Conservation (phyloP, 2,113 vertebrate species). For the Tretioscincus oriximinensis region DNA sequence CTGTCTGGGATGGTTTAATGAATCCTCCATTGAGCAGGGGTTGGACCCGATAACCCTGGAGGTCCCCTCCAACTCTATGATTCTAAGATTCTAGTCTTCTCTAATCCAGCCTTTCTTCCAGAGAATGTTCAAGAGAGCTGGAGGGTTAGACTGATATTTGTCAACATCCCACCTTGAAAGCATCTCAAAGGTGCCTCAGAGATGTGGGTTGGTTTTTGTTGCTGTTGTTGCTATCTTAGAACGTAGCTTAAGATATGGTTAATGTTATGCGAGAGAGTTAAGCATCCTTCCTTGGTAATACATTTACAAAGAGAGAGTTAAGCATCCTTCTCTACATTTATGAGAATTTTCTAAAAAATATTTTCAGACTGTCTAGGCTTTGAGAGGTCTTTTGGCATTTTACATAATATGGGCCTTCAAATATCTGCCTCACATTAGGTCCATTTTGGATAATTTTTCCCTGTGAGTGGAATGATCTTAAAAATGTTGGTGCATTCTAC, state of each 20-base stretch:
- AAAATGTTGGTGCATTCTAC: slow-evolving; percentile 39
- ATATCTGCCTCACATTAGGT: slow-evolving; percentile 41
- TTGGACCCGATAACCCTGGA: too few relatives aligned
- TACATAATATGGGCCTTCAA: slow-evolving; percentile 19
- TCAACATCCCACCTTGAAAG: too few relatives aligned
- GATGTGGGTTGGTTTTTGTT: too few relatives aligned
- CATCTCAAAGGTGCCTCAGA: too few relatives aligned
- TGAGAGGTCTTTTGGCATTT: slow-evolving; percentile 29
- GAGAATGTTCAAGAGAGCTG: too few relatives aligned
- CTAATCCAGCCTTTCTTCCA: too few relatives aligned
- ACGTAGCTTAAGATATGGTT: slow-evolving; percentile 19
- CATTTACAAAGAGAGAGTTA: slow-evolving; percentile 38
- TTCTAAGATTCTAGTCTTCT: too few relatives aligned
- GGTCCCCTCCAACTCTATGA: too few relatives aligned
- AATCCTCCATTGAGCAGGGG: too few relatives aligned
- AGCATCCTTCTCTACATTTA: slow-evolving; percentile 40
- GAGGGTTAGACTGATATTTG: too few relatives aligned
- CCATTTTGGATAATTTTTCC: slow-evolving; percentile 52
- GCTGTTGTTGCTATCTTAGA: too few relatives aligned
- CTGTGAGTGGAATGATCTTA: slow-evolving; percentile 43
- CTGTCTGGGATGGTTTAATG: too few relatives aligned
- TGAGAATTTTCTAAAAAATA: slow-evolving; percentile 30
- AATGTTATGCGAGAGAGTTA: slow-evolving; percentile 26
- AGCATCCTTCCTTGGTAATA: neutral
- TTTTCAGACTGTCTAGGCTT: slow-evolving; percentile 40